Conservation (phyloP, 2,113 vertebrate species). For the Collichthys lucidus region DNA sequence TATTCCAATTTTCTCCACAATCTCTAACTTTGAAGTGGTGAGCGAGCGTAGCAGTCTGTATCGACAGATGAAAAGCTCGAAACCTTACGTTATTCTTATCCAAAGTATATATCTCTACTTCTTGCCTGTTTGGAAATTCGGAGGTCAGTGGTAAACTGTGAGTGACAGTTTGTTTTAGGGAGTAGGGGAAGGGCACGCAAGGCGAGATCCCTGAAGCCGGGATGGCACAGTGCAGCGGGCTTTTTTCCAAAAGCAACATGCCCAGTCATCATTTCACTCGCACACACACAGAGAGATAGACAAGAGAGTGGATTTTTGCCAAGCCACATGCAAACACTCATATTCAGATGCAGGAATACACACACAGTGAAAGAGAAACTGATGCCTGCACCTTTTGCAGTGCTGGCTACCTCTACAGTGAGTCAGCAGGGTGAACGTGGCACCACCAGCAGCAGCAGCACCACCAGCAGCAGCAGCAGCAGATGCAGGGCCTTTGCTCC, state of each 20-base stretch:
- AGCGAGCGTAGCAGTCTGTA: constrained; percentile 6
- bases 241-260: constrained; percentile 58
- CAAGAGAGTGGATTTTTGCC: constrained; percentile 35
- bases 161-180: constrained; percentile 56
- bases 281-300: constrained; percentile 24
- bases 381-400: constrained; percentile 1
- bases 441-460: not conserved
- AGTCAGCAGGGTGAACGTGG: constrained; percentile 49
- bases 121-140: constrained; percentile 39
- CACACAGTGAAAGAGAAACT: constrained; percentile 5
- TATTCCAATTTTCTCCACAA: constrained; percentile 40
- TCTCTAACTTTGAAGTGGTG: constrained; percentile 44
- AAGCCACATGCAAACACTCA: constrained; percentile 20
- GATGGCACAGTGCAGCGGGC: constrained; percentile 23
- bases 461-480: not conserved
- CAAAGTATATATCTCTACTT: constrained; percentile 44
- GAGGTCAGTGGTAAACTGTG: constrained; percentile 42
- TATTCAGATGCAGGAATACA: not conserved
- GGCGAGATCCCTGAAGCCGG: not conserved
- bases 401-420: constrained; percentile 23
- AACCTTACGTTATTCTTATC: constrained; percentile 46
- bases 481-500: constrained; percentile 42
- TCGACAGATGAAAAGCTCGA: constrained; percentile 40
- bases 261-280: constrained; percentile 60
- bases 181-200: constrained; percentile 30